Conservation (phyloP, 2,797 vertebrate species). For the Rhinatrema bivittatum region DNA sequence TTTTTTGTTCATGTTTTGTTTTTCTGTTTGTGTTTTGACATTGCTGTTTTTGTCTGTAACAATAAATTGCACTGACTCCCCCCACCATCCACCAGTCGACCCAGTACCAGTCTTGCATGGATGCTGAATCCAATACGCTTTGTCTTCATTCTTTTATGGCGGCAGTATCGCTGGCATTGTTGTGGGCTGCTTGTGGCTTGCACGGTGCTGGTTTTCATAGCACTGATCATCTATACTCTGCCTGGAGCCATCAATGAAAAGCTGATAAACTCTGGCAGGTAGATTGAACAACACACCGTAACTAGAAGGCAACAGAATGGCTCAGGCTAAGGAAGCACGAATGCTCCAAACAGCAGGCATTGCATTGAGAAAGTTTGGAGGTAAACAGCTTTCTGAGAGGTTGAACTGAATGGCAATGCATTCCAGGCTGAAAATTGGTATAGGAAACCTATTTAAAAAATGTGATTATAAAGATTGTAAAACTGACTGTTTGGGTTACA, state of each 20-base stretch:
- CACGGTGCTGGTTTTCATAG: conserved; percentile 38
- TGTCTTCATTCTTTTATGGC: conserved; percentile 45
- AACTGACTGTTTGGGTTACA: too few relatives aligned
- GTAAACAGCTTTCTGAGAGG: too few relatives aligned
- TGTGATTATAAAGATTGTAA: too few relatives aligned
- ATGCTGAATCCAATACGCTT: conserved; percentile 43
- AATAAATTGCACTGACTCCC: conserved; percentile 8
- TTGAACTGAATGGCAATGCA: too few relatives aligned
- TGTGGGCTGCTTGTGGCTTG: conserved; percentile 23
- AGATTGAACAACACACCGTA: background rate
- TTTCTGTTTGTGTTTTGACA: background rate
- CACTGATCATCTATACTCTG: conserved; percentile 49
- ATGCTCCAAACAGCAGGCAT: too few relatives aligned
- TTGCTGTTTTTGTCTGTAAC: conserved; percentile 12
- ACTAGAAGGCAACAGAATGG: too few relatives aligned
- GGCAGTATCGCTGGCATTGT: conserved; percentile 43
- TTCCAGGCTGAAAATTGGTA: too few relatives aligned
- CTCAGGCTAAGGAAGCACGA: too few relatives aligned
- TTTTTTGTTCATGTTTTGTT: conserved; percentile 43
- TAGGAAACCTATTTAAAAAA: too few relatives aligned
- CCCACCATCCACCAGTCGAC: conserved; percentile 41
- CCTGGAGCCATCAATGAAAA: conserved; percentile 50
- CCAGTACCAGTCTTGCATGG: conserved; percentile 49
- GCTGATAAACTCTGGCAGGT: conserved; percentile 42
- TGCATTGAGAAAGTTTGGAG: too few relatives aligned